Percentiles rank a stretch among this genome's conserved stretches.
Conservation (phyloP, 2,113 vertebrate species). For the Lepus americanus region DNA sequence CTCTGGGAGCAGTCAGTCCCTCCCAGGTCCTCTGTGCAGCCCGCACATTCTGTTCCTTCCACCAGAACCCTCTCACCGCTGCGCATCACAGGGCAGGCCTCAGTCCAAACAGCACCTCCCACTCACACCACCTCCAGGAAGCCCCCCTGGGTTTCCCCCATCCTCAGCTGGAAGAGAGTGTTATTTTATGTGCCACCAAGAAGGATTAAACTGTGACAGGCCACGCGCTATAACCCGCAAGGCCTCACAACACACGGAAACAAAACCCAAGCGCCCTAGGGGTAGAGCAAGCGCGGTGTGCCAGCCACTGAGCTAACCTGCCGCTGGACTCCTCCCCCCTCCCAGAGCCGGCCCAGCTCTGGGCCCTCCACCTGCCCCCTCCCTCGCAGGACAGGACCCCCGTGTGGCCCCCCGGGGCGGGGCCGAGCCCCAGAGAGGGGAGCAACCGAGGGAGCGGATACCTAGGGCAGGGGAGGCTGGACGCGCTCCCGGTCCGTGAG, state of each 20-base stretch:
- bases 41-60: neutral
- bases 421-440: conserved; percentile 50
- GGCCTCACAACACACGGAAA: neutral
- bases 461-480: conserved; percentile 80
- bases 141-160: neutral
- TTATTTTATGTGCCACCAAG: conserved; percentile 32
- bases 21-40: neutral
- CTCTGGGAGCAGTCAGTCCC: neutral
- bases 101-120: neutral
- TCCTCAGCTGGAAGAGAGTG: neutral
- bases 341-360: neutral
- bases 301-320: too few species aligned
- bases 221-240: neutral
- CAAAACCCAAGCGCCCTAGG: neutral
- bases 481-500: conserved; percentile 73
- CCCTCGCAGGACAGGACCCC: conserved; percentile 49
- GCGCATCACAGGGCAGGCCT: neutral
- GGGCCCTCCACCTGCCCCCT: conserved; percentile 25
- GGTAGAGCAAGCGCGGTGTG: neutral
- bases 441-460: conserved; percentile 70
- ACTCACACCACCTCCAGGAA: conserved; percentile 13
- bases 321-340: too few species aligned
- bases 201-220: conserved; percentile 44
- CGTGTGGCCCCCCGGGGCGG: neutral
- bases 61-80: neutral